Evolutionary conservation across 2,888 invertebrate species (phyloP).

Genomic region (Lochmaea capreae): DNA sequence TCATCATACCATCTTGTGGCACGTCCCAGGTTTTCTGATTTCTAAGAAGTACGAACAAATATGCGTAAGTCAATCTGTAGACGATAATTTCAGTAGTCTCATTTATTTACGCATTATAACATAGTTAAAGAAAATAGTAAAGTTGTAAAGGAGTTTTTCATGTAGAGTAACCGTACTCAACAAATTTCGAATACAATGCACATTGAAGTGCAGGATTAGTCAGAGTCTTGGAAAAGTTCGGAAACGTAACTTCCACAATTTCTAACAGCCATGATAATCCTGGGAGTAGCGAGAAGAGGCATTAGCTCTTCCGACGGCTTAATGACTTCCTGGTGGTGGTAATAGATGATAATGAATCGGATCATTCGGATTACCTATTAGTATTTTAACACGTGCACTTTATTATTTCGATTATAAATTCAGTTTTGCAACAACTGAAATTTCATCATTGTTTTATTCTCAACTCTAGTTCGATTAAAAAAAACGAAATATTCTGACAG

Average conservation of each 20-base stretch:
- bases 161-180: constrained; percentile 8
- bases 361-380: constrained; percentile 60
- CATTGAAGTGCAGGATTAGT: constrained; percentile 31
- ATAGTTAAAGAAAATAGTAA: too few relatives aligned
- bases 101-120: too few relatives aligned
- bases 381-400: constrained; percentile 48
- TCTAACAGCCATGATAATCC: constrained; percentile 32
- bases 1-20: too few relatives aligned
- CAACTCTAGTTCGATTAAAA: too few relatives aligned
- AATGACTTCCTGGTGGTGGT: constrained; percentile 62
- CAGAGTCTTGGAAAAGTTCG: constrained; percentile 21
- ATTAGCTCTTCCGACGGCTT: constrained; percentile 57
- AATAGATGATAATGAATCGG: constrained; percentile 63
- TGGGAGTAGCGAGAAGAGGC: constrained; percentile 43
- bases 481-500: too few relatives aligned
- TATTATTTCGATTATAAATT: neutral
- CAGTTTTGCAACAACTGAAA: too few relatives aligned
- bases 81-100: too few relatives aligned
- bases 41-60: too few relatives aligned
- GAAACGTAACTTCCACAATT: constrained; percentile 30
- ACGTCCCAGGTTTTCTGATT: too few relatives aligned
- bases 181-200: constrained; percentile 33
- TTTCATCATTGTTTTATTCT: too few relatives aligned
- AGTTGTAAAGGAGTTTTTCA: neutral
- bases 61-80: too few relatives aligned